Conservation (phyloP, 2,888 invertebrate genomes). For the Shargacucullia verbasci region DNA sequence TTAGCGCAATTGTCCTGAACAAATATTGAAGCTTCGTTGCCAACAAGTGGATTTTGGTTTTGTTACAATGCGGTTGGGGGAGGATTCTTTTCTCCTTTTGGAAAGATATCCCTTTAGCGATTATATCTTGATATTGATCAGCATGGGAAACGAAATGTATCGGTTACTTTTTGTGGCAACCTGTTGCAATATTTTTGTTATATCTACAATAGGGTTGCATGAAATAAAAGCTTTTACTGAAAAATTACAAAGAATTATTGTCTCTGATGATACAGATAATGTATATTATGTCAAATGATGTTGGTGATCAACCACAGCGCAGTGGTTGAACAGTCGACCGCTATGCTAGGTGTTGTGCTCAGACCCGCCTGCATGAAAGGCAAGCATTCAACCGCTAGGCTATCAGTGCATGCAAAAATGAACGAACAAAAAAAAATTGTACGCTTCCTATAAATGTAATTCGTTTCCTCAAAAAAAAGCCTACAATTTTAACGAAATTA, state of each 20-base stretch:
- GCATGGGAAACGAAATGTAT: conserved; percentile 35
- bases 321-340: no score
- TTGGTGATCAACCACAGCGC: no score
- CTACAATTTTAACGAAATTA: conserved; percentile 49
- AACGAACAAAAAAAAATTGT: conserved; percentile 4
- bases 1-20: conserved; percentile 41
- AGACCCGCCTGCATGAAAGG: no score
- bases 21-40: conserved; percentile 39
- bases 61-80: conserved; percentile 38
- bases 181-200: conserved; percentile 29
- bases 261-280: no score
- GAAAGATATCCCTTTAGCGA: conserved; percentile 45
- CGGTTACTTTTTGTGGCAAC: conserved; percentile 17
- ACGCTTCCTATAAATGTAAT: conserved; percentile 29
- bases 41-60: conserved; percentile 49
- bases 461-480: conserved; percentile 31
- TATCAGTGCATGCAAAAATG: no score
- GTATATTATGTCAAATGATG: no score
- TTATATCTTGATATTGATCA: conserved; percentile 38
- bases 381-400: no score
- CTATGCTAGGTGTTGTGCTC: no score
- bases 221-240: no score
- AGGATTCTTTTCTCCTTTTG: conserved; percentile 31
- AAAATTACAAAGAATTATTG: no score
- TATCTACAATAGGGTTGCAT: no score